phyloP scores from a whole-genome alignment of 2,888 invertebrate genomes.

The Muscina levida region DNA sequence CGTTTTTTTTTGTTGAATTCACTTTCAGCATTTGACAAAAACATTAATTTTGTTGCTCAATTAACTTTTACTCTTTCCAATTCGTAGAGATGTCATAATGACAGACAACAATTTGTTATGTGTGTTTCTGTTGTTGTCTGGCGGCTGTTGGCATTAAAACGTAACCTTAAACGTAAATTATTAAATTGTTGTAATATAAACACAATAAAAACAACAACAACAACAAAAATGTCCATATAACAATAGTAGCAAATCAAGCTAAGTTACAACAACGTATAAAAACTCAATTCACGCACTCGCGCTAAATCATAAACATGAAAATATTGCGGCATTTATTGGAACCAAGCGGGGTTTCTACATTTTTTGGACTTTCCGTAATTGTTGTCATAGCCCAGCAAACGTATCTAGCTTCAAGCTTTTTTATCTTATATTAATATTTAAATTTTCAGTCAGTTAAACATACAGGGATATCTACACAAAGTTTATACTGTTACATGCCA shows the following conservation, averaged over 20 bases:
- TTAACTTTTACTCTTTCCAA: too few species aligned
- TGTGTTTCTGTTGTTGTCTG: constrained; percentile 15
- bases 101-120: constrained; percentile 26
- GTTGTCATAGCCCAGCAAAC: not conserved
- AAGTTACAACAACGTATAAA: constrained; percentile 32
- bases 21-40: not conserved
- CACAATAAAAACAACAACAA: not conserved
- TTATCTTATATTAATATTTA: too few species aligned
- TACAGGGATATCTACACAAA: too few species aligned
- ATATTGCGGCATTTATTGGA: constrained; percentile 2
- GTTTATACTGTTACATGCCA: too few species aligned
- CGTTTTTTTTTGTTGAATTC: not conserved
- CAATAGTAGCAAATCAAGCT: constrained; percentile 22
- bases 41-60: constrained; percentile 11
- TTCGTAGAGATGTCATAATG: constrained; percentile 37
- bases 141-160: too few species aligned
- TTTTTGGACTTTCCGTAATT: constrained; percentile 19
- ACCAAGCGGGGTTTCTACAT: not conserved
- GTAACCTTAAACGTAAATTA: constrained; percentile 29
- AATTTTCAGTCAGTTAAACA: too few species aligned
- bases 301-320: not conserved
- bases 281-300: constrained; percentile 47
- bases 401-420: too few species aligned
- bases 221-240: constrained; percentile 5
- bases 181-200: constrained; percentile 49